Base-by-base conservation (phyloP, 2,797 vertebrate genomes). In the Mionectes olivaceus region DNA sequence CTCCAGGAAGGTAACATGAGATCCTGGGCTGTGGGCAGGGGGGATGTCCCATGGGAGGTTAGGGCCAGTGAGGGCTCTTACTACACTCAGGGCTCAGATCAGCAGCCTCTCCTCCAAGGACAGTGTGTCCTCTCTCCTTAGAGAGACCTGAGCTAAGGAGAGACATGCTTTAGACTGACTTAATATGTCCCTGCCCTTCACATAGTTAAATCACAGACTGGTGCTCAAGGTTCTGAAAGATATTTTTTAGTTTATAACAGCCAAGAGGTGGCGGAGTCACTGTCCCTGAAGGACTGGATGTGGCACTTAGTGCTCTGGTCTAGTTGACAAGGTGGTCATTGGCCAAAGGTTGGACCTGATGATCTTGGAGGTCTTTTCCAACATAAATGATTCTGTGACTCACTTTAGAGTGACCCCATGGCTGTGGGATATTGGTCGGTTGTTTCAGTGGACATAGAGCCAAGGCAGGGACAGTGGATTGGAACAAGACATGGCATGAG, bases 1-100 rank as follows among this genome's bases (percentile, higher is more conserved):
- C 44, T 5, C 0, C 0, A 0, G 13, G 5, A 19, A 11, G 5
- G 3, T 60, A 27, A 24, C 5, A 11, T 13, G n/a, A 19, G 10
- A 16, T 71, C 24, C 41, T 41, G 24, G 28, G 28, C 28, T 8
- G 13, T 73, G 60, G 32, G 33, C 23, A 39, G 6, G 3, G 8
- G 9, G 7, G 7, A 68, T 4, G 13, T 35, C 5, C 14, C 30
- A 12, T 11, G 17, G 39, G 33, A 80, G 6, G 44, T n/a, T n/a
- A 88, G 60, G 19, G 7, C 10, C 43, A 32, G 3, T 4, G 3
- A 57, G 25, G 13, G 12, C 7, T 77, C 21, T 39, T n/a, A 25
- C 24, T 9, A 3, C 15, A 14, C 28, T 70, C 41, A 32, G 37
- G 37, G 24, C 43, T 39, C 5, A 3, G 32, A 13, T 13, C 28